Percentiles rank a stretch among this genome's conserved stretches.
phyloP scores from a whole-genome alignment of 1,140 invertebrate genomes.

The Chelonus insularis region DNA sequence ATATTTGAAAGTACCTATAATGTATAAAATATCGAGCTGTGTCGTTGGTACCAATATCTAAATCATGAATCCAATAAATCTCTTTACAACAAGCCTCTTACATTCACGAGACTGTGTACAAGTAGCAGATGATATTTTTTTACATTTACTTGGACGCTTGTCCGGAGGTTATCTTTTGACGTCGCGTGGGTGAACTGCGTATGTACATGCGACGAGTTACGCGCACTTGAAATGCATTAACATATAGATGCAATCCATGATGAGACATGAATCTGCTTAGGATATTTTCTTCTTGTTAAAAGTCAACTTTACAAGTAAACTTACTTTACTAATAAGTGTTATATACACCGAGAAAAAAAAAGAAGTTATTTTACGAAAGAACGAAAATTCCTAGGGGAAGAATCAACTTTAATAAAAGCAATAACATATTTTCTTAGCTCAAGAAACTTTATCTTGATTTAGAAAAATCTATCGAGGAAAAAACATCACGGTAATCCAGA shows the following conservation, averaged over 20 bases:
- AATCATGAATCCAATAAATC: slow-evolving; percentile 21
- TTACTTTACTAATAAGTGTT: no score
- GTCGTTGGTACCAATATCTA: slow-evolving; percentile 10
- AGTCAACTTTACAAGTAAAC: no score
- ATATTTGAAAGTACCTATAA: not conserved
- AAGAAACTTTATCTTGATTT: no score
- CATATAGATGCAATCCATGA: slow-evolving; percentile 53
- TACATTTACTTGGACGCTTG: slow-evolving; percentile 5
- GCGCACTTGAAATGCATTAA: slow-evolving; percentile 43
- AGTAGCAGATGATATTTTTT: slow-evolving; percentile 12
- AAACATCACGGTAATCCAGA: no score
- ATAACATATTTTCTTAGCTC: no score
- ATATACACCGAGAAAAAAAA: no score
- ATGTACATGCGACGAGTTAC: slow-evolving; percentile 36
- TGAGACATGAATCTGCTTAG: slow-evolving; percentile 38
- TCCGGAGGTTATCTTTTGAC: slow-evolving; percentile 1
- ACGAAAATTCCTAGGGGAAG: no score
- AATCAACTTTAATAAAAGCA: no score
- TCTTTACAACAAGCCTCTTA: slow-evolving; percentile 20
- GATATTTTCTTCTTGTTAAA: slow-evolving; percentile 1
- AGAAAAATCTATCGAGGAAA: no score
- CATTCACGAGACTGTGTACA: slow-evolving; percentile 15
- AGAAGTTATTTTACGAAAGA: no score
- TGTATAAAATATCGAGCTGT: slow-evolving; percentile 9
- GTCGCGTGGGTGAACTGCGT: slow-evolving; percentile 29